These are phyloP conservation scores for Xestia rhomboidea DNA, from an alignment of 2,888 invertebrate species.

Conservation along the genomic window DNA sequence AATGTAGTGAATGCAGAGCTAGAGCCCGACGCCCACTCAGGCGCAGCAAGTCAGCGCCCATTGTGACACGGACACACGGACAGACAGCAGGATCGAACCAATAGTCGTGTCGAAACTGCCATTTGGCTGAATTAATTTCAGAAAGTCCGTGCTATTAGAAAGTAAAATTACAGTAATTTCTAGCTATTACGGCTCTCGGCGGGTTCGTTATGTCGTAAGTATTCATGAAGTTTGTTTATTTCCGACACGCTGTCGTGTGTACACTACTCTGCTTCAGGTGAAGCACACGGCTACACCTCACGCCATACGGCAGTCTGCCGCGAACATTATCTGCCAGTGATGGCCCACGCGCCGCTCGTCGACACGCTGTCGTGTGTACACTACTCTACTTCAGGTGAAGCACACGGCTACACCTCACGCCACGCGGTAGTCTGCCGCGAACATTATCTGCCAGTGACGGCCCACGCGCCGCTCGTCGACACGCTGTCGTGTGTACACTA, in stretches of 20 bases:
- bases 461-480: too few relatives aligned
- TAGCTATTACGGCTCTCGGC: slow-evolving; percentile 2
- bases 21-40: not conserved
- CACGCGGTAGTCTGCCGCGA: not conserved
- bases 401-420: too few relatives aligned
- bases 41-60: not conserved
- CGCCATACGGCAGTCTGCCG: too few relatives aligned
- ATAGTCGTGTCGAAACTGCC: slow-evolving; percentile 25
- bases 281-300: too few relatives aligned
- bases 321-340: slow-evolving; percentile 12
- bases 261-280: too few relatives aligned
- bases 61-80: not conserved
- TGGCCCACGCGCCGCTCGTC: not conserved
- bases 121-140: slow-evolving; percentile 20
- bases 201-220: slow-evolving; percentile 26
- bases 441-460: not conserved
- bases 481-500: too few relatives aligned
- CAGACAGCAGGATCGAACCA: not conserved
- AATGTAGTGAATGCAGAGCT: not conserved
- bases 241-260: too few relatives aligned
- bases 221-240: slow-evolving; percentile 9
- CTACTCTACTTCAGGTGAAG: not conserved
- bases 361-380: not conserved
- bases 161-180: slow-evolving; percentile 37
- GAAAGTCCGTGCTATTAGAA: slow-evolving; percentile 21